Base-by-base conservation (phyloP, 1,140 invertebrate species). In the Diabrotica virgifera region DNA sequence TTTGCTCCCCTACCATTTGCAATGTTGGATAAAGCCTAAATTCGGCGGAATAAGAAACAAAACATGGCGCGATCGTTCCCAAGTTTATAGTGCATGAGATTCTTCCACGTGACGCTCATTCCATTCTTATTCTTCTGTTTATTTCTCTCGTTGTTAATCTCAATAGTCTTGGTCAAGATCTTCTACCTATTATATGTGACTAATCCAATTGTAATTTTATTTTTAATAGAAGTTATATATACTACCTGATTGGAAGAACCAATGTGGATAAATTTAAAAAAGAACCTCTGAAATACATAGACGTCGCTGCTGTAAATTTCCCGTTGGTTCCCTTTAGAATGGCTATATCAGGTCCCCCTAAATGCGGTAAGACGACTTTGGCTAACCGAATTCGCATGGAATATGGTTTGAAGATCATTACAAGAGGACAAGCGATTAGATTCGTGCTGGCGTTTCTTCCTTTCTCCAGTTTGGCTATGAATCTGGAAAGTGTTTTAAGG, bases 301-400 rank as follows among this genome's bases (percentile, higher is more conserved):
- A 68, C 40, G 66, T 68, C 62, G 65, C 76, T 6, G 71, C 64
- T 52, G 77, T 83, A 9, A 71, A 73, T 8, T 82, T 80, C 71
- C 74, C 80, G 6, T 65, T 82, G 58, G 75, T 83, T 62, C 89
- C 92, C 5, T 80, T 90, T 56, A 82, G 89, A 69, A 84, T 96
- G 24, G 88, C 87, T 38, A 81, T 96, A 46, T 90, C 93, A 61
- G 94, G 94, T 0, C 89, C 92, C 7, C 89, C 91, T 51, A 93
- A 92, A 80, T 90, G 89, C 37, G 94, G 94, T 4, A 95, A 95
- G 81, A 88, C 87, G 24, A 87, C 86, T 9, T 79, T 96, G 24
- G 78, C 82, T 11, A 65, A 76, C 51, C 80, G 83, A 67, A 77
- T 86, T 13, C 76, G 78, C 5, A 76, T 76, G 46, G 80, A 78